A percentile compares a stretch with the other conserved stretches of the same genome.
Evolutionary conservation across 2,113 vertebrate species (phyloP).

Genomic region (Hemibagrus wyckioides): DNA sequence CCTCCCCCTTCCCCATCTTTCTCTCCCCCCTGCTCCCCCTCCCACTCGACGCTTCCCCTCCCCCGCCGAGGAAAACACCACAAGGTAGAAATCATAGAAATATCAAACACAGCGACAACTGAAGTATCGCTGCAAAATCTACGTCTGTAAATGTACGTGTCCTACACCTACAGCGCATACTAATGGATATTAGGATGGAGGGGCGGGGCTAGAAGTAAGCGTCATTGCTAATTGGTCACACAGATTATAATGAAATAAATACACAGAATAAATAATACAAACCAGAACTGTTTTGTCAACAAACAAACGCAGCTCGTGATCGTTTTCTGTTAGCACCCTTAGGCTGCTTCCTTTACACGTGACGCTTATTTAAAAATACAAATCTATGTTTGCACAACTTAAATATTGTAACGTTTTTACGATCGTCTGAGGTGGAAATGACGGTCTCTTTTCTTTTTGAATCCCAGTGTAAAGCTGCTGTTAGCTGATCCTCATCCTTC

Average conservation of each 20-base stretch:
- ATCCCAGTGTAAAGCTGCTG: too few relatives aligned
- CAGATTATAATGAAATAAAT: neutral
- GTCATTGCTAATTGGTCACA: neutral
- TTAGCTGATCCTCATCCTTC: too few relatives aligned
- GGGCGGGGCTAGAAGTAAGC: neutral
- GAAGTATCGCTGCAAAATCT: neutral
- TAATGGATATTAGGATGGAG: neutral
- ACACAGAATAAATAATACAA: neutral
- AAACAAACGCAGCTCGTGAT: neutral
- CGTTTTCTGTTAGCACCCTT: neutral
- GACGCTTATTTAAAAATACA: too few relatives aligned
- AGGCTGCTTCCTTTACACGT: too few relatives aligned
- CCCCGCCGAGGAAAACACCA: neutral
- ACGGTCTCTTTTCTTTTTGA: too few relatives aligned
- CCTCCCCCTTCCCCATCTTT: neutral
- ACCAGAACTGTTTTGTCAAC: neutral
- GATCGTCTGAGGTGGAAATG: too few relatives aligned
- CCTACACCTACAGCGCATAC: neutral
- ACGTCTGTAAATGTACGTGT: neutral
- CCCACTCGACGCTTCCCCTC: neutral
- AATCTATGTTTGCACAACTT: too few relatives aligned
- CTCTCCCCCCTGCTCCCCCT: neutral
- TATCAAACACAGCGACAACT: neutral
- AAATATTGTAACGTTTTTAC: too few relatives aligned
- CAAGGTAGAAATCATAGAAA: neutral